Evolutionary conservation across 1,140 invertebrate genomes (phyloP).

Genomic region (Vanessa tameamea): DNA sequence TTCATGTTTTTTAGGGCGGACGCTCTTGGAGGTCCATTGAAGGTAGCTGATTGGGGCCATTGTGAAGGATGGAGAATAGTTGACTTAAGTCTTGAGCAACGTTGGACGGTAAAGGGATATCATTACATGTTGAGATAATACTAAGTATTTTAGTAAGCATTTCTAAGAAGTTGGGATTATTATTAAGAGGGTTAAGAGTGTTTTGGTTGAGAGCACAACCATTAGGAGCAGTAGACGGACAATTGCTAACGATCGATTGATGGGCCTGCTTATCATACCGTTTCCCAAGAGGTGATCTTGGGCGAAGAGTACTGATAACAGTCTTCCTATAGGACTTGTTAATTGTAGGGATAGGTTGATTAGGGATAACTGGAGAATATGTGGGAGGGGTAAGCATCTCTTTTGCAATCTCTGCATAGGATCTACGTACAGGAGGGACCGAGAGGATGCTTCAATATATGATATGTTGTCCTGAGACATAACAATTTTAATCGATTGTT

Average conservation of each 20-base stretch:
- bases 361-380: not conserved
- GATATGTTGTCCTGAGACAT: no score
- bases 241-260: not conserved
- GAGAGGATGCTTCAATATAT: no score
- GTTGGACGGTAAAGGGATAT: no score
- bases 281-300: slow-evolving; percentile 1
- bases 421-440: not conserved
- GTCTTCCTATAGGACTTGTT: not conserved
- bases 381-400: not conserved
- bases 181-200: no score
- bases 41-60: not conserved
- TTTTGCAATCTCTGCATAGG: not conserved
- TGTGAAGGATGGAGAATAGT: not conserved
- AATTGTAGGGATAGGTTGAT: not conserved
- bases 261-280: not conserved
- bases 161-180: no score
- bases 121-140: no score
- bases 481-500: no score
- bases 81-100: no score
- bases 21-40: not conserved
- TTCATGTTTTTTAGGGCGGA: not conserved
- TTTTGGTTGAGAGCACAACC: not conserved
- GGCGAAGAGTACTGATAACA: not conserved
- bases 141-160: no score
- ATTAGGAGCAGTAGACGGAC: not conserved